These are phyloP conservation scores for Heliopora coerulea DNA, from an alignment of 92 coral and sea anemone species.

Conservation along the genomic window DNA sequence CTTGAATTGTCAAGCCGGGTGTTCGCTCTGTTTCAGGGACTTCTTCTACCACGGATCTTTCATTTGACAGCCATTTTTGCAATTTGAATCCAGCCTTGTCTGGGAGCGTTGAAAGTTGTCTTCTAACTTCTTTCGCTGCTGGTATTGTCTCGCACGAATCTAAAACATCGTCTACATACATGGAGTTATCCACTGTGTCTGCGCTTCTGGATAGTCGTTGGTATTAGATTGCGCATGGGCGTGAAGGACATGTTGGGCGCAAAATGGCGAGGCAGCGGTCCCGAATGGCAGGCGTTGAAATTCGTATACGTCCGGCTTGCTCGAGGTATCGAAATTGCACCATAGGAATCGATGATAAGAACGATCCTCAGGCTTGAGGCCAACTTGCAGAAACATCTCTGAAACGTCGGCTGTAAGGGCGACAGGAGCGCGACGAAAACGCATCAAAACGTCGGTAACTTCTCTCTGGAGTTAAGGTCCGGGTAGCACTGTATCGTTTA, in stretches of 20 bases:
- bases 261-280: conserved; percentile 45
- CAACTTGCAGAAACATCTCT: conserved; percentile 56
- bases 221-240: conserved; percentile 48
- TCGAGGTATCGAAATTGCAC: conserved; percentile 39
- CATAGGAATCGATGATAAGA: conserved; percentile 51
- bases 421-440: conserved; percentile 42
- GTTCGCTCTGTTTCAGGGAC: conserved; percentile 11
- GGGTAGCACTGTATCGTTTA: conserved; percentile 46
- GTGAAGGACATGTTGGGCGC: conserved; percentile 46
- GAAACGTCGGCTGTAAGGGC: conserved; percentile 55
- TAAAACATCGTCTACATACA: conserved; percentile 60
- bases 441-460: conserved; percentile 37
- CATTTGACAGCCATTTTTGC: conserved; percentile 53
- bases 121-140: conserved; percentile 35
- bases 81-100: conserved; percentile 39
- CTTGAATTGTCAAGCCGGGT: neutral
- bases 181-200: conserved; percentile 38
- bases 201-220: conserved; percentile 40
- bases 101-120: conserved; percentile 13
- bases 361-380: conserved; percentile 44
- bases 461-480: conserved; percentile 54
- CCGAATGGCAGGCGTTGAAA: conserved; percentile 39
- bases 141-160: conserved; percentile 36
- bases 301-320: conserved; percentile 49
- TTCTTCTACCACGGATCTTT: conserved; percentile 26